These are phyloP conservation scores for Puntigrus tetrazona DNA, from an alignment of 2,113 vertebrate genomes.

Conservation along the genomic window DNA sequence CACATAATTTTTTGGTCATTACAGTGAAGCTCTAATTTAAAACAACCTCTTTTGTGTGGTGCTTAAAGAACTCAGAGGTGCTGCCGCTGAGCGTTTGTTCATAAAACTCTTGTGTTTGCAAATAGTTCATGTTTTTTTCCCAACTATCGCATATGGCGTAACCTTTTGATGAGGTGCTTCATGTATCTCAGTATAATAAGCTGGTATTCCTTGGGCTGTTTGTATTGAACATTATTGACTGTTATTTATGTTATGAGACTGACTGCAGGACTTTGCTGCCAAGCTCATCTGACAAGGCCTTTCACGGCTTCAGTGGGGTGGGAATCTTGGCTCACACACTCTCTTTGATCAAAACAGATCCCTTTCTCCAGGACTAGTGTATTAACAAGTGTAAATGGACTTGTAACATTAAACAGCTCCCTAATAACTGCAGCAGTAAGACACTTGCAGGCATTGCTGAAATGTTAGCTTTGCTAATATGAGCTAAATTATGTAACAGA, in stretches of 20 bases:
- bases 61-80: not conserved
- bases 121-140: not conserved
- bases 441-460: conserved; percentile 39
- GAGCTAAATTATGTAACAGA: conserved; percentile 40
- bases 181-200: not conserved
- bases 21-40: not conserved
- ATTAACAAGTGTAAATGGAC: conserved; percentile 43
- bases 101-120: not conserved
- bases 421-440: conserved; percentile 30
- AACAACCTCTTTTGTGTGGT: not conserved
- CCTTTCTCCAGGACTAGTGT: conserved; percentile 22
- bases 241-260: conserved; percentile 10
- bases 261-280: not conserved
- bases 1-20: not conserved
- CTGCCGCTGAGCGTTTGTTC: not conserved
- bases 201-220: not conserved
- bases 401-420: conserved; percentile 33
- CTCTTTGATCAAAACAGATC: conserved; percentile 33
- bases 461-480: conserved; percentile 41
- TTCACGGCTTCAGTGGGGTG: not conserved
- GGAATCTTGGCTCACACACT: conserved; percentile 9
- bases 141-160: not conserved
- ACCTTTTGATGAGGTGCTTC: not conserved
- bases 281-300: not conserved
- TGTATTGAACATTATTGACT: not conserved